Conservation (phyloP, 1,140 invertebrate genomes). For the Cepaea nemoralis region DNA sequence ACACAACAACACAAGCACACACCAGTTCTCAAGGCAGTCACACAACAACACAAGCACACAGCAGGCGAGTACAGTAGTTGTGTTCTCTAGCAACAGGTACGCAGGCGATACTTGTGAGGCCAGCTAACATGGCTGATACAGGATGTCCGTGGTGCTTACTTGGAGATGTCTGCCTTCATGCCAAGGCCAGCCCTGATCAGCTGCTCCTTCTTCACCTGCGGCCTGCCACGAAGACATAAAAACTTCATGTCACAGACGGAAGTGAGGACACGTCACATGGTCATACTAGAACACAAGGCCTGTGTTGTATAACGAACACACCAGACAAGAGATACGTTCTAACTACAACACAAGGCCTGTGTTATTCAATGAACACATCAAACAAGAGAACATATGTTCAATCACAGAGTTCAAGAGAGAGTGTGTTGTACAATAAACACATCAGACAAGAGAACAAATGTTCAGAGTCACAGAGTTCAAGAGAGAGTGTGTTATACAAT, state of each 20-base stretch:
- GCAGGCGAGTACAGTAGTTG: background rate
- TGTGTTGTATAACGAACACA: background rate
- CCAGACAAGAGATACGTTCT: background rate
- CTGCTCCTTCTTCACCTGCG: slow-evolving; percentile 31
- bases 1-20: background rate
- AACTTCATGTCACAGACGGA: background rate
- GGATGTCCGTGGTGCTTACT: background rate
- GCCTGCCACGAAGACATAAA: slow-evolving; percentile 10
- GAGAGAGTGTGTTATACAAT: too few relatives aligned
- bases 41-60: background rate
- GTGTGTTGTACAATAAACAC: too few relatives aligned
- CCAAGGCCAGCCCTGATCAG: background rate
- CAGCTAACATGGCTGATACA: background rate
- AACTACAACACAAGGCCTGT: background rate
- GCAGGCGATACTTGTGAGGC: background rate
- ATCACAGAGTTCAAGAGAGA: too few relatives aligned
- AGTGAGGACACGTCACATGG: background rate
- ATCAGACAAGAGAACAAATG: too few relatives aligned
- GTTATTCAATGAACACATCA: background rate
- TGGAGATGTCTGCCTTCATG: slow-evolving; percentile 19
- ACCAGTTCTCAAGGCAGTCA: background rate
- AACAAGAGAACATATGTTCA: background rate
- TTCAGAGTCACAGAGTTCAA: too few relatives aligned
- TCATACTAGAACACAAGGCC: background rate
- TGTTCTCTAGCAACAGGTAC: background rate